Conservation (phyloP, 2,888 invertebrate genomes). For the Ophonus ardosiacus region DNA sequence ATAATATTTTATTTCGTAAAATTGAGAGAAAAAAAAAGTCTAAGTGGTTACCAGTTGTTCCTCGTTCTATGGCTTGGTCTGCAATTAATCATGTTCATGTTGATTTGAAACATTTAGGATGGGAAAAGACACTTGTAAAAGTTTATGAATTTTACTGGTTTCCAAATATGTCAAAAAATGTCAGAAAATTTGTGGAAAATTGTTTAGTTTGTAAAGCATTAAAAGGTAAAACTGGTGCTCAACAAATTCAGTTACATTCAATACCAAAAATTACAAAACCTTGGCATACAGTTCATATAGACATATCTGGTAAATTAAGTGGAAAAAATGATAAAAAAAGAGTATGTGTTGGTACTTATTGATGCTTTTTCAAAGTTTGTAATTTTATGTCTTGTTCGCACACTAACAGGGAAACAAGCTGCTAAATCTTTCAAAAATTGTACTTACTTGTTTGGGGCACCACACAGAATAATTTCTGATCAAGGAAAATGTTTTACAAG, state of each 20-base stretch:
- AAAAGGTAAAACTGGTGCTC: not conserved
- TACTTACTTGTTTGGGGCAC: slow-evolving; percentile 9
- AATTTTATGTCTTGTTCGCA: not conserved
- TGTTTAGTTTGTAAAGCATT: slow-evolving; percentile 8
- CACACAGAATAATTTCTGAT: not conserved
- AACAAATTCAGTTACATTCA: not conserved
- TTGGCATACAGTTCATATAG: slow-evolving; percentile 10
- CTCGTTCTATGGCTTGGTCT: slow-evolving; percentile 1
- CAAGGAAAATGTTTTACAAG: not conserved
- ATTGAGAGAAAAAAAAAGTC: not conserved
- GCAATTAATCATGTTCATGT: slow-evolving; percentile 1
- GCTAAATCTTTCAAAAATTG: not conserved
- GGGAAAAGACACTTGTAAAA: not conserved
- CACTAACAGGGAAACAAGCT: not conserved
- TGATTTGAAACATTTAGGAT: not conserved
- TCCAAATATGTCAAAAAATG: not conserved
- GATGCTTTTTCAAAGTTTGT: slow-evolving; percentile 28
- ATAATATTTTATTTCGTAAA: slow-evolving; percentile 28
- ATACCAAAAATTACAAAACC: not conserved
- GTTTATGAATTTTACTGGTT: not conserved
- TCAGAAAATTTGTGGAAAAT: slow-evolving; percentile 1
- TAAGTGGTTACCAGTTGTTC: not conserved
- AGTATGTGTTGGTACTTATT: not conserved
- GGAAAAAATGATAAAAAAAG: too few relatives aligned
- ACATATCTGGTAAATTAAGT: slow-evolving; percentile 13